A percentile compares a stretch with the other conserved stretches of the same genome.
Conservation (phyloP, 2,113 vertebrate genomes). For the Hippolais icterina region DNA sequence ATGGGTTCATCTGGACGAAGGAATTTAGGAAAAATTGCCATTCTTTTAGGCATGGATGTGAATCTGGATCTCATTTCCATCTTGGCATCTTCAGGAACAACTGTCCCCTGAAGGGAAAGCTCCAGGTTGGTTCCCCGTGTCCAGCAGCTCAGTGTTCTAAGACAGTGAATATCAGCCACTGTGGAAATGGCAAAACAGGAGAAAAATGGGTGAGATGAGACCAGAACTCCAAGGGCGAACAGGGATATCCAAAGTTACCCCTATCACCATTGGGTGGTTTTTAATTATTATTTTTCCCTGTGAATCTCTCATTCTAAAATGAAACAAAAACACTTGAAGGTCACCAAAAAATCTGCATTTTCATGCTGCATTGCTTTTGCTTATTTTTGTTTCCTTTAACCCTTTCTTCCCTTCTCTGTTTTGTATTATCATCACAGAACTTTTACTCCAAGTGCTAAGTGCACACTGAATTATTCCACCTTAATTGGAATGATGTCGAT, state of each 20-base stretch:
- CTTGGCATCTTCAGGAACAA: neutral
- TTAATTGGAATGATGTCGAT: neutral
- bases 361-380: neutral
- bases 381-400: neutral
- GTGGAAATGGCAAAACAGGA: neutral
- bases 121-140: neutral
- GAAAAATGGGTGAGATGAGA: neutral
- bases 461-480: neutral
- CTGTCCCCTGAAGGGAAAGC: neutral
- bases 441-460: neutral
- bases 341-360: neutral
- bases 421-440: neutral
- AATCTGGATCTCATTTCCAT: neutral
- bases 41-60: neutral
- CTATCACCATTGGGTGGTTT: rapidly evolving
- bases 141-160: neutral
- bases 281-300: neutral
- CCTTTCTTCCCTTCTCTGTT: neutral
- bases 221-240: neutral
- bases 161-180: neutral
- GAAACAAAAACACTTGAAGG: neutral
- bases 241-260: neutral
- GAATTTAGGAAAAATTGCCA: rapidly evolving
- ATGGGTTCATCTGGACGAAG: neutral
- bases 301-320: neutral